These are phyloP conservation scores for Leptinotarsa lineolata DNA, from an alignment of 1,140 invertebrate genomes.

Conservation along the genomic window DNA sequence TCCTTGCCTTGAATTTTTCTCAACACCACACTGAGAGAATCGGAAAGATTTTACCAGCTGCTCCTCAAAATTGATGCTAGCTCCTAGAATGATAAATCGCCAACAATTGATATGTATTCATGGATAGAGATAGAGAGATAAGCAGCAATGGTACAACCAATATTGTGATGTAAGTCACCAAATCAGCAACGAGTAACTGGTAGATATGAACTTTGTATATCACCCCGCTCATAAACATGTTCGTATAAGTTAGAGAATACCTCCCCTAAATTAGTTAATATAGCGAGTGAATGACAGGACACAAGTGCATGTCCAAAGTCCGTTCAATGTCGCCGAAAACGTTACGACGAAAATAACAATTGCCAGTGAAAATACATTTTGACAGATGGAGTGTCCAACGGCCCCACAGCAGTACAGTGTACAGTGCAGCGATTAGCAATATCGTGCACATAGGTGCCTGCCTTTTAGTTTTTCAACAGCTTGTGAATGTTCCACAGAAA, in stretches of 20 bases:
- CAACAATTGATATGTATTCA: too few species aligned
- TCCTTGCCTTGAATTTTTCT: too few species aligned
- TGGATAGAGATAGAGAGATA: too few species aligned
- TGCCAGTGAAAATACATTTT: conserved; percentile 27
- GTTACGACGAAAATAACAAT: conserved; percentile 23
- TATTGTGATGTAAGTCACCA: background rate
- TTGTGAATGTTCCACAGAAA: conserved; percentile 53
- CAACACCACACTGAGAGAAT: too few species aligned
- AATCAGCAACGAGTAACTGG: background rate
- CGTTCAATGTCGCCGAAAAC: conserved; percentile 24
- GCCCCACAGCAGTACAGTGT: conserved; percentile 29
- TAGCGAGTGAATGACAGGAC: conserved; percentile 29
- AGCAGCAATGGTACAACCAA: too few species aligned
- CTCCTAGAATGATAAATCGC: too few species aligned
- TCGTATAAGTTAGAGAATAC: conserved; percentile 11
- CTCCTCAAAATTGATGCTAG: too few species aligned
- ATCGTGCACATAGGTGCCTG: conserved; percentile 50
- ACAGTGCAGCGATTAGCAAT: conserved; percentile 28
- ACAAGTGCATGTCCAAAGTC: conserved; percentile 24
- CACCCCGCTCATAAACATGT: background rate
- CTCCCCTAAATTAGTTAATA: conserved; percentile 6
- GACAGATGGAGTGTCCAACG: conserved; percentile 17
- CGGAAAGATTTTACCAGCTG: too few species aligned
- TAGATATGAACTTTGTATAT: background rate
- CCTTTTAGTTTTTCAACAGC: conserved; percentile 52